These are phyloP conservation scores for Limnephilus marmoratus DNA, from an alignment of 2,888 invertebrate species.

Conservation along the genomic window DNA sequence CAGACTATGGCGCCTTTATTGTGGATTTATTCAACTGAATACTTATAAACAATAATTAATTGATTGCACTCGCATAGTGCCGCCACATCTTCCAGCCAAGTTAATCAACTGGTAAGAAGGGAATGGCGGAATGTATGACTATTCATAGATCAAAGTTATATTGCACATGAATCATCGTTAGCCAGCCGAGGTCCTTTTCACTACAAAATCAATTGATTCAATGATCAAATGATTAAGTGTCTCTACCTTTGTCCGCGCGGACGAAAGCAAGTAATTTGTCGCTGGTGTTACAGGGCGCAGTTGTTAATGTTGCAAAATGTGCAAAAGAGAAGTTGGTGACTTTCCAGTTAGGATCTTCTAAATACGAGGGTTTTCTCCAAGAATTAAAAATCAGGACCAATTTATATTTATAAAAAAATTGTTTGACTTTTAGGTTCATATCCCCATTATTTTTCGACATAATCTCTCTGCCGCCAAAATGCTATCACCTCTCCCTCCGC, in stretches of 20 bases:
- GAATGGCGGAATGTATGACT: background rate
- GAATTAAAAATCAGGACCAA: no score
- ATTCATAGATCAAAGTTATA: constrained; percentile 15
- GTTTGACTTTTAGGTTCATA: no score
- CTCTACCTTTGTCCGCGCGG: background rate
- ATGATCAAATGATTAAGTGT: background rate
- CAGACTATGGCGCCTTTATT: no score
- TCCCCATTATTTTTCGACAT: no score
- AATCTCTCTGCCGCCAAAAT: no score
- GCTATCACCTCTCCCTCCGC: no score
- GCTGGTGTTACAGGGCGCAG: background rate
- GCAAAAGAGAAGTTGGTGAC: no score
- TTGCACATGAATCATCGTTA: constrained; percentile 14
- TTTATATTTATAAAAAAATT: no score
- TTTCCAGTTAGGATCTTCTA: no score
- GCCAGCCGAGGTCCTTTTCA: background rate
- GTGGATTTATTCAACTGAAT: no score
- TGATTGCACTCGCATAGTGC: background rate
- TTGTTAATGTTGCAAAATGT: no score
- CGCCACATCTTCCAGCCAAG: background rate
- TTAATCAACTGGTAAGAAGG: background rate
- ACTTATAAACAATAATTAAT: background rate
- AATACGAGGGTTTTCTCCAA: no score
- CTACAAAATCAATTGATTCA: background rate
- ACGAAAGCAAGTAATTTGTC: background rate